Percentiles rank a stretch among this genome's conserved stretches.
phyloP scores from a whole-genome alignment of 37 sponge, comb jelly and placozoan species.

The Oopsacas minuta region DNA sequence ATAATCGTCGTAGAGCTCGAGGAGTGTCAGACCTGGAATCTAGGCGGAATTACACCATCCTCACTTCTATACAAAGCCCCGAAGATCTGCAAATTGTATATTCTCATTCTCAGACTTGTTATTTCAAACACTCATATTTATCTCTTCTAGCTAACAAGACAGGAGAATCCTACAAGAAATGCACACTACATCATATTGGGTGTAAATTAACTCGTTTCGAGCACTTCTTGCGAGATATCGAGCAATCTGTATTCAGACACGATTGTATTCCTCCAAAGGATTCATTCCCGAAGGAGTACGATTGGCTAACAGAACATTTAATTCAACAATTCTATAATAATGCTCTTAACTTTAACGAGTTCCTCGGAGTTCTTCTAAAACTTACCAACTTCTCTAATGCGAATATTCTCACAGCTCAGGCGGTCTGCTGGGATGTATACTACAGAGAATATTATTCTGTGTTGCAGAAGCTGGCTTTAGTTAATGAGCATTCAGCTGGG shows the following conservation, averaged over 20 bases:
- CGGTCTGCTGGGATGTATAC: background rate
- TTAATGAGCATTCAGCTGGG: background rate
- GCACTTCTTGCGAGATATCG: conserved; percentile 11
- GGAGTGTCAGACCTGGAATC: background rate
- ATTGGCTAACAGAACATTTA: background rate
- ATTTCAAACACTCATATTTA: background rate
- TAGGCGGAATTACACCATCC: background rate
- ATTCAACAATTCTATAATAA: background rate
- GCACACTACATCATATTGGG: background rate
- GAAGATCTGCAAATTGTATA: background rate
- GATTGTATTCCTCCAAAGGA: background rate
- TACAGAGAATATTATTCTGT: background rate
- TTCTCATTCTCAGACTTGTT: background rate
- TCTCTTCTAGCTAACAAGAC: background rate
- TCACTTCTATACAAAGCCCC: background rate
- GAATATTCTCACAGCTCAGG: background rate
- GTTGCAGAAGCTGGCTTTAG: conserved; percentile 9
- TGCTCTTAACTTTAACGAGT: background rate
- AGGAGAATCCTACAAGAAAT: background rate
- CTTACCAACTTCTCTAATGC: background rate
- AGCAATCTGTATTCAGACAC: background rate
- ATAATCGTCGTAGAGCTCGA: background rate
- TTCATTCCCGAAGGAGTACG: background rate
- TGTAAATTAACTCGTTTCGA: background rate
- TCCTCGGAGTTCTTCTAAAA: background rate